Evolutionary conservation across 92 coral and sea anemone species (phyloP).

Genomic region (Epizoanthus scotinus): DNA sequence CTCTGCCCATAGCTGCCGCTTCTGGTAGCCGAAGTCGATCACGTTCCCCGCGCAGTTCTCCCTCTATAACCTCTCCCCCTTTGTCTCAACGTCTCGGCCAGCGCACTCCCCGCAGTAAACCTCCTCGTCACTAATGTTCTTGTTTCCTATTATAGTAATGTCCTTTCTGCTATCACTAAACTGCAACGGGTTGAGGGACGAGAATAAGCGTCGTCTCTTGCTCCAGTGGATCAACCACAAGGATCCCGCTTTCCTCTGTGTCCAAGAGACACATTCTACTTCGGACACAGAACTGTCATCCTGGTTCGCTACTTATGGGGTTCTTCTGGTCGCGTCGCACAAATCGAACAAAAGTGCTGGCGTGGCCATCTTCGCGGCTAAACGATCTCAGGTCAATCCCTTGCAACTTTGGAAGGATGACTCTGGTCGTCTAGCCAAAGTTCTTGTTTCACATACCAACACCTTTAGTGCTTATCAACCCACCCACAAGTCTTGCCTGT

Average conservation of each 20-base stretch:
- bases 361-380: neutral
- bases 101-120: no score
- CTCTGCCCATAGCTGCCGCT: no score
- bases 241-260: neutral
- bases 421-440: neutral
- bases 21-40: no score
- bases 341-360: neutral
- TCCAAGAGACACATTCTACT: constrained; percentile 21
- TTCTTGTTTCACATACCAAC: constrained; percentile 48
- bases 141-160: neutral
- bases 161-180: neutral
- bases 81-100: no score
- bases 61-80: no score
- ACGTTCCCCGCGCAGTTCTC: no score
- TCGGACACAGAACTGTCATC: neutral
- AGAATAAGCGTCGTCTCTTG: neutral
- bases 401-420: neutral
- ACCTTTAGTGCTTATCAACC: constrained; percentile 67
- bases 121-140: no score
- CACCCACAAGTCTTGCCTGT: constrained; percentile 38
- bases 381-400: neutral
- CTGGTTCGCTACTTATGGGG: constrained; percentile 11
- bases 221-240: neutral
- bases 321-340: neutral
- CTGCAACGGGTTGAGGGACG: constrained; percentile 8